Evolutionary conservation across 2,113 vertebrate genomes (phyloP), one percentile per base, ranked within the genome.

Genomic region (Colius striatus): DNA sequence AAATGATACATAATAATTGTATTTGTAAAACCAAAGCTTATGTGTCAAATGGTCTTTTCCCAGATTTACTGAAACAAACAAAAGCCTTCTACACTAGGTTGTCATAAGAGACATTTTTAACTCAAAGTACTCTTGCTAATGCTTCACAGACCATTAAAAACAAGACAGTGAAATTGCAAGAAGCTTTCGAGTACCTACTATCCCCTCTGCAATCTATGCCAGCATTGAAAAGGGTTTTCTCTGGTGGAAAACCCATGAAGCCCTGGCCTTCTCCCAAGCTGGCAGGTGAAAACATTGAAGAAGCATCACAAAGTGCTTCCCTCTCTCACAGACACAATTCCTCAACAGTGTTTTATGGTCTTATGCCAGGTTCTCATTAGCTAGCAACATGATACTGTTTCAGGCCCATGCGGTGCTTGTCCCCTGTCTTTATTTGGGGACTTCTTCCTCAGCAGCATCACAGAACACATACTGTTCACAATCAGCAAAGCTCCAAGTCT

Each of bases 201-300:
- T 73, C 8, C 45, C 57, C n/a, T 79, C 68, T 62, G 43, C 71
- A 61, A 85, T 29, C 51, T 32, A 22, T 4, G n/a, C 41, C 74
- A 72, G 48, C 48, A 54, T 0, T 66, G 51, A 70, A 60, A 87
- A 83, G 55, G 29, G 30, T 26, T 63, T 91, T 79, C 72, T 76
- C 36, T 32, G 29, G 23, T 11, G 51, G 54, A 85, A 83, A 90
- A 87, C 19, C 0, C 43, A 21, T 0, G 0, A 45, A 14, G 16
- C 16, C 65, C 32, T 71, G 87, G 72, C 60, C 25, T 54, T 72
- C 57, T 72, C 73, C 58, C 73, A 91, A 27, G 26, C 0, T 61
- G 77, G 80, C 76, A 94, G 87, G 81, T 94, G 75, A 73, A 87
- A 91, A 71, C 32, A 55, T 71, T 61, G 30, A 43, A 43, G 51